A percentile compares a stretch with the other conserved stretches of the same genome.
These are phyloP conservation scores for Idaea biselata DNA, from an alignment of 2,888 invertebrate genomes.

Conservation along the genomic window DNA sequence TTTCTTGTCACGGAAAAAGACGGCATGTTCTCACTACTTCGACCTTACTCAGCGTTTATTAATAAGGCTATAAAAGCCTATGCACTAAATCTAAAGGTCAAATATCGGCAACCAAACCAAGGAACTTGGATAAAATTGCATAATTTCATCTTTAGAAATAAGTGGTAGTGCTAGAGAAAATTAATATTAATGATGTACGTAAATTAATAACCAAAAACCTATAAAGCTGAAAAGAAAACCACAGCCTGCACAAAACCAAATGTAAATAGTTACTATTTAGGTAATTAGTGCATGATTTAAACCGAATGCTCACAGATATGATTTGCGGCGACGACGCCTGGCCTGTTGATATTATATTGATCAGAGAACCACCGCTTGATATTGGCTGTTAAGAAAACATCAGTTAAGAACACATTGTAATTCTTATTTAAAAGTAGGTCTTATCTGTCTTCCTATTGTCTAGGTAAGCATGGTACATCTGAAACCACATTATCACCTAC, in stretches of 20 bases:
- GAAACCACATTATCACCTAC: too few species aligned
- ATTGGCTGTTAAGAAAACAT: slow-evolving; percentile 66
- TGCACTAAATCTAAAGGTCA: neutral
- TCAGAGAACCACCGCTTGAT: slow-evolving; percentile 73
- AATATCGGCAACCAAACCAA: neutral
- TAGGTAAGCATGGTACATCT: too few species aligned
- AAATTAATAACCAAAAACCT: slow-evolving; percentile 24
- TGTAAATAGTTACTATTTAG: slow-evolving; percentile 18
- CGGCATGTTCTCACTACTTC: too few species aligned
- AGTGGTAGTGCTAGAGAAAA: neutral
- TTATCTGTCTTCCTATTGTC: too few species aligned
- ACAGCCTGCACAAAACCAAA: slow-evolving; percentile 29
- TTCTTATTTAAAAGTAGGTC: too few species aligned
- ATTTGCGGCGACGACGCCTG: slow-evolving; percentile 75
- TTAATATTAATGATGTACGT: neutral
- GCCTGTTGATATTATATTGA: slow-evolving; percentile 77
- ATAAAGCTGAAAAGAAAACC: slow-evolving; percentile 34
- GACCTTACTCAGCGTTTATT: too few species aligned
- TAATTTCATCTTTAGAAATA: neutral
- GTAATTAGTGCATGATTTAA: slow-evolving; percentile 13
- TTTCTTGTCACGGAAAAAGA: too few species aligned
- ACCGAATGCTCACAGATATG: slow-evolving; percentile 66
- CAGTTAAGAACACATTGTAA: neutral
- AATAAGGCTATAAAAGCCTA: neutral
- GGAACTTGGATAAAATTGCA: neutral